These are phyloP conservation scores for Cephus cinctus DNA, from an alignment of 1,140 invertebrate genomes.

Conservation along the genomic window DNA sequence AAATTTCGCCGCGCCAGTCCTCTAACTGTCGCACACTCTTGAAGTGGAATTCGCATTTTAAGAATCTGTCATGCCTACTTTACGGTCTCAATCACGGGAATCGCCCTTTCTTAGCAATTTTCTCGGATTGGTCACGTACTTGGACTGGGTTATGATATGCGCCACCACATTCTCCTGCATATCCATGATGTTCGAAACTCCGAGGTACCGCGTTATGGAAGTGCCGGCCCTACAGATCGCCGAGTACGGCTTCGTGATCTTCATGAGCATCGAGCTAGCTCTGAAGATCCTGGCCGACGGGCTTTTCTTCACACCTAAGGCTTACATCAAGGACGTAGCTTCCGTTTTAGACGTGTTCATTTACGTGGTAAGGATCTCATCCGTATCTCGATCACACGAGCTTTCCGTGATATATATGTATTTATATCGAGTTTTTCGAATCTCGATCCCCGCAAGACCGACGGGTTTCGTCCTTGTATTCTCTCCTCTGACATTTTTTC, in stretches of 20 bases:
- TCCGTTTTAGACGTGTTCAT: slow-evolving; percentile 97
- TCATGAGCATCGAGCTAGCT: slow-evolving; percentile 95
- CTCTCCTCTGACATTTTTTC: no score
- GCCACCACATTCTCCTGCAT: slow-evolving; percentile 96
- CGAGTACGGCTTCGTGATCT: slow-evolving; percentile 97
- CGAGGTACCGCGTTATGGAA: slow-evolving; percentile 83
- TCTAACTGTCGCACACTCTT: no score
- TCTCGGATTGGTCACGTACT: slow-evolving; percentile 94
- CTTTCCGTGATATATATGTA: slow-evolving; percentile 8
- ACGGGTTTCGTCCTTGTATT: no score
- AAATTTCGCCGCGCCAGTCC: no score
- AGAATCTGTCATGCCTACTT: no score
- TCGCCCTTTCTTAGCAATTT: slow-evolving; percentile 78
- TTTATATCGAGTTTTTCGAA: background rate
- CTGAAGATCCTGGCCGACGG: slow-evolving; percentile 97
- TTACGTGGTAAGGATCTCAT: slow-evolving; percentile 74
- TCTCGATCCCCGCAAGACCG: no score
- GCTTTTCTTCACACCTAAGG: slow-evolving; percentile 98
- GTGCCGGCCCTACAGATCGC: slow-evolving; percentile 86
- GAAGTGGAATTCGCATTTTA: no score
- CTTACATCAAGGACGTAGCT: slow-evolving; percentile 95
- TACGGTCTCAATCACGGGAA: no score
- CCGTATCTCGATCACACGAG: background rate
- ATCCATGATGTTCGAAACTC: slow-evolving; percentile 99
- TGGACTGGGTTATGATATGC: slow-evolving; percentile 99